Evolutionary conservation across 2,888 invertebrate species (phyloP).

Genomic region (Pedicia rivosa): DNA sequence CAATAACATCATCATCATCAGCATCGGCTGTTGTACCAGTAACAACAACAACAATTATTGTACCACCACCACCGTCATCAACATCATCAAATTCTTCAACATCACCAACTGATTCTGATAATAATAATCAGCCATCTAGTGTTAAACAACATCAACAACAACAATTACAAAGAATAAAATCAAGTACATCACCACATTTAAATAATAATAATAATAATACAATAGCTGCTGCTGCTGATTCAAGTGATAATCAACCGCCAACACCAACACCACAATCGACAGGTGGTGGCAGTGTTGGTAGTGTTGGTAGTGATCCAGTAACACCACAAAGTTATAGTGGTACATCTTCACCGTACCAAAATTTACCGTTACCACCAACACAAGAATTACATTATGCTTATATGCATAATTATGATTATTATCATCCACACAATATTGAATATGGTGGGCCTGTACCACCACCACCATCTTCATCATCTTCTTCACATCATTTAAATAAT

Average conservation of each 20-base stretch:
- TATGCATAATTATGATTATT: conserved; percentile 27
- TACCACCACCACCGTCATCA: conserved; percentile 5
- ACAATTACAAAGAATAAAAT: conserved; percentile 36
- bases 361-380: conserved; percentile 10
- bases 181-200: conserved; percentile 11
- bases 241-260: conserved; percentile 43
- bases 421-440: conserved; percentile 18
- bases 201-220: too few relatives aligned
- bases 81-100: conserved; percentile 9
- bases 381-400: conserved; percentile 21
- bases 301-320: conserved; percentile 31
- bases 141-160: conserved; percentile 20
- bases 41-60: conserved; percentile 4
- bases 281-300: conserved; percentile 7
- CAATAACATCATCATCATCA: conserved; percentile 3
- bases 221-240: conserved; percentile 56
- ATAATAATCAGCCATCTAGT: conserved; percentile 40
- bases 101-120: conserved; percentile 19
- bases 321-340: conserved; percentile 50
- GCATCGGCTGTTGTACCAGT: too few relatives aligned
- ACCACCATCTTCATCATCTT: too few relatives aligned
- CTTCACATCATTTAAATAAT: conserved; percentile 11
- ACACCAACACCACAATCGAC: conserved; percentile 32
- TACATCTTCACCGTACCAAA: conserved; percentile 44
- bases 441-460: conserved; percentile 14